Percentiles rank a stretch among this genome's conserved stretches.
phyloP scores from a whole-genome alignment of 1,140 invertebrate species.

The Macrocentrus cingulum region DNA sequence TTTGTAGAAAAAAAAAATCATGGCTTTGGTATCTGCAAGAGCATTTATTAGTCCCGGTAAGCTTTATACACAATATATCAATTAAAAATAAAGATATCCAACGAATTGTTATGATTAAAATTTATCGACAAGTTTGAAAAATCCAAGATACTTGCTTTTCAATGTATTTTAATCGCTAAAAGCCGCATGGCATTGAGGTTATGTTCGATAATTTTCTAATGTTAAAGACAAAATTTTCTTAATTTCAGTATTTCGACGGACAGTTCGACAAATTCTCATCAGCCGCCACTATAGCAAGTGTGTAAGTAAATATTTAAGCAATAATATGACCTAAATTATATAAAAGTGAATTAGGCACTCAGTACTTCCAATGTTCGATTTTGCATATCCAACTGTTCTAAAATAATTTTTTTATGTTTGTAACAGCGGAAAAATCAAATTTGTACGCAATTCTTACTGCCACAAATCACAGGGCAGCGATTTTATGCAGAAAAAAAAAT shows the following conservation, averaged over 20 bases:
- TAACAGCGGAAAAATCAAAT: conserved; percentile 38
- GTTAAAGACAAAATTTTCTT: neutral
- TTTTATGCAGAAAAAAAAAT: conserved; percentile 75
- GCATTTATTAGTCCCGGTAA: conserved; percentile 49
- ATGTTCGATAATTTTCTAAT: neutral
- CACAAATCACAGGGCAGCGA: conserved; percentile 43
- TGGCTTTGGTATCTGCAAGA: conserved; percentile 48
- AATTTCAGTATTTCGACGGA: conserved; percentile 41
- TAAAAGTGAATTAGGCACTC: neutral
- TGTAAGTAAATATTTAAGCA: conserved; percentile 40
- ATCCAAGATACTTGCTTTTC: no score
- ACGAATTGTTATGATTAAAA: neutral
- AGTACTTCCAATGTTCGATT: neutral
- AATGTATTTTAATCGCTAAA: neutral
- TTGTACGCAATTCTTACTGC: conserved; percentile 37
- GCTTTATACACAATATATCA: conserved; percentile 21
- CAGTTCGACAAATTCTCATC: conserved; percentile 37
- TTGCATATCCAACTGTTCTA: neutral
- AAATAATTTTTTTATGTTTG: conserved; percentile 15
- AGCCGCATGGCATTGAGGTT: conserved; percentile 4
- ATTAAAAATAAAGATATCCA: neutral
- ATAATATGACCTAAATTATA: conserved; percentile 1
- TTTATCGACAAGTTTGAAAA: neutral
- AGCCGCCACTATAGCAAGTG: conserved; percentile 41
- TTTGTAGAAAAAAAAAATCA: conserved; percentile 33